Evolutionary conservation across 2,113 vertebrate genomes (phyloP).

Genomic region (Oryzias melastigma): DNA sequence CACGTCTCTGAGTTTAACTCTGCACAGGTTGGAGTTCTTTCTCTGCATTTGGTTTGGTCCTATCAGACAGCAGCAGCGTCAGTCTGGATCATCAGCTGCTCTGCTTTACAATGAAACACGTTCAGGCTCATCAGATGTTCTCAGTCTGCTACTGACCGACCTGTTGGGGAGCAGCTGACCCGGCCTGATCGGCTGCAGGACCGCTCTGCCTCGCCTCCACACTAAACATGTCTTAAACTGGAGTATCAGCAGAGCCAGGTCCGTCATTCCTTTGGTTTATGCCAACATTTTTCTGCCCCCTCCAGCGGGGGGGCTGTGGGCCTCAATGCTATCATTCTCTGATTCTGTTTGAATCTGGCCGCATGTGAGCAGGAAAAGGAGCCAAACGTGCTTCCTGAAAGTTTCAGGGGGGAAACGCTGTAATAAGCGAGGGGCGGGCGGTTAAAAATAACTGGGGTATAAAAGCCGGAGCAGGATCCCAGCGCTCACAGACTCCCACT

Average conservation of each 20-base stretch:
- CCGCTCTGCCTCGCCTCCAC: background rate
- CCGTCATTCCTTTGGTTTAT: slow-evolving; percentile 73
- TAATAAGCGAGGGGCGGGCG: slow-evolving; percentile 86
- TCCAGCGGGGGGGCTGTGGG: slow-evolving; percentile 43
- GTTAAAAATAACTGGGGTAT: slow-evolving; percentile 98
- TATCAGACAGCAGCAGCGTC: background rate
- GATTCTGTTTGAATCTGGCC: slow-evolving; percentile 84
- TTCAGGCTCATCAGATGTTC: slow-evolving; percentile 39
- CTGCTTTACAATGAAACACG: slow-evolving; percentile 30
- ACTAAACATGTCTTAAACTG: slow-evolving; percentile 74
- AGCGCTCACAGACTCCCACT: slow-evolving; percentile 74
- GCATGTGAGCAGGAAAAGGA: slow-evolving; percentile 88
- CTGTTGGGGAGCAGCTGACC: slow-evolving; percentile 39
- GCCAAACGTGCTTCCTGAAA: slow-evolving; percentile 93
- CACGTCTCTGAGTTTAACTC: too few species aligned
- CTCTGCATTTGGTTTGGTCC: too few species aligned
- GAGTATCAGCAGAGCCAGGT: slow-evolving; percentile 71
- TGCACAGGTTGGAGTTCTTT: too few species aligned
- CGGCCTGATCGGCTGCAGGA: slow-evolving; percentile 29
- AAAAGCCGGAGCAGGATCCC: slow-evolving; percentile 85
- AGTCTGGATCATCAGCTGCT: slow-evolving; percentile 3
- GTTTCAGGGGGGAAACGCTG: slow-evolving; percentile 83
- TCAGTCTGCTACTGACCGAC: background rate
- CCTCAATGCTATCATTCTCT: slow-evolving; percentile 88
- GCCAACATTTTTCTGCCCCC: slow-evolving; percentile 73